Evolutionary conservation across 2,797 vertebrate genomes (phyloP), one percentile per base, ranked within the genome.

Genomic region (Xiphorhynchus erythropygius): DNA sequence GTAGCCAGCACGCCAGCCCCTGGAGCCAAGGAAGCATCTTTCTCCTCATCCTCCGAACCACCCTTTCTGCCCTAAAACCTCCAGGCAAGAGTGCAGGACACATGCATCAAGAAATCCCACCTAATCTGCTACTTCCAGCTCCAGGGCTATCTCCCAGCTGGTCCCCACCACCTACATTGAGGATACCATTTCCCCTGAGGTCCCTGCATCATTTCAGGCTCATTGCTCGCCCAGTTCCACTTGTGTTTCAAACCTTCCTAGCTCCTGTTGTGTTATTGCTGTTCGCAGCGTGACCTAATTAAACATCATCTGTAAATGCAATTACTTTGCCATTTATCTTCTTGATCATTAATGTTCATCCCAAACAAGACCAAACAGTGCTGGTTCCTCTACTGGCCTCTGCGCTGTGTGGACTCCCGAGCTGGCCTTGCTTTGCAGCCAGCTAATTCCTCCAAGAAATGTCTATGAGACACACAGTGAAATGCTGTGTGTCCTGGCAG

Each of bases 261-360:
- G 42, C 63, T 90, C 82, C 76, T 69, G 63, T 64, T 79, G 81
- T 8, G 7, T 84, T 86, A 77, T 68, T 84, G 70, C 71, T 50
- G 33, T 50, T 94, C 16, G 0, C 82, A 86, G 84, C 0, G 0
- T 49, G 82, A 81, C 95, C 89, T 95, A 80, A 93, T 87, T 84
- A 94, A 75, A 75, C 85, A 68, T 92, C 82, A 69, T 76, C 65
- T 85, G 63, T 77, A 93, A 94, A 93, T 71, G 84, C 88, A 87
- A 84, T 89, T 80, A 85, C 73, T 77, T 76, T 76, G 70, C 70
- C 42, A 46, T 94, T 96, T 92, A 91, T 94, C 86, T 92, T 77
- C 68, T 64, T 8, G 2, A 65, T 94, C 15, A 0, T 76, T 94
- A 68, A 75, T 4, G 49, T 62, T 89, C 59, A 33, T 55, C 83